A percentile compares a stretch with the other conserved stretches of the same genome.
These are phyloP conservation scores for Macropodus opercularis DNA, from an alignment of 2,797 vertebrate genomes.

Conservation along the genomic window DNA sequence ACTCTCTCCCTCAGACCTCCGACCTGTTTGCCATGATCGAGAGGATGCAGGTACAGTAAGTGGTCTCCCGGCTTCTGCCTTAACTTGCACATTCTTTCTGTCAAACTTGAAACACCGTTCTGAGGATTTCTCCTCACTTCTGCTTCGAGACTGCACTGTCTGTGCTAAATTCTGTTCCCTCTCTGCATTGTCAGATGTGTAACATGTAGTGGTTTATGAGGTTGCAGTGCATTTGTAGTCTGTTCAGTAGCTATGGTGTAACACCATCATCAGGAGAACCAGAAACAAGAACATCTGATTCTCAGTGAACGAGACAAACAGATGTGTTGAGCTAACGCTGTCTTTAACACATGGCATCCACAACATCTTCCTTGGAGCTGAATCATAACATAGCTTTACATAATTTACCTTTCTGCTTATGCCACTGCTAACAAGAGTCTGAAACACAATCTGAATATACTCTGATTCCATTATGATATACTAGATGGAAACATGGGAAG, in stretches of 20 bases:
- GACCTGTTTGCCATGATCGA: constrained; percentile 90
- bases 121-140: constrained; percentile 27
- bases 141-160: constrained; percentile 24
- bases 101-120: constrained; percentile 22
- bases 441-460: neutral
- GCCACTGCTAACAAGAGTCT: too few relatives aligned
- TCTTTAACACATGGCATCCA: neutral
- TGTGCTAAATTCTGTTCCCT: constrained; percentile 40
- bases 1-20: constrained; percentile 78
- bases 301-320: neutral
- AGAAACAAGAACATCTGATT: constrained; percentile 1
- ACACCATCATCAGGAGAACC: neutral
- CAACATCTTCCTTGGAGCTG: neutral
- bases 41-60: constrained; percentile 86
- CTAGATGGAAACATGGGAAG: neutral
- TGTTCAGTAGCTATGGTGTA: constrained; percentile 24
- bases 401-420: too few relatives aligned
- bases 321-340: constrained; percentile 6
- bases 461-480: neutral
- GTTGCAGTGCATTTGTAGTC: constrained; percentile 17
- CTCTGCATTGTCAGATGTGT: constrained; percentile 37
- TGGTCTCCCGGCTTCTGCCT: constrained; percentile 24
- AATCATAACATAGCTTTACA: neutral
- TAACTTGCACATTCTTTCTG: neutral
- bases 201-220: constrained; percentile 10